These are phyloP conservation scores for Eurystomus glaucurus DNA, from an alignment of 2,797 vertebrate species.

Conservation along the genomic window DNA sequence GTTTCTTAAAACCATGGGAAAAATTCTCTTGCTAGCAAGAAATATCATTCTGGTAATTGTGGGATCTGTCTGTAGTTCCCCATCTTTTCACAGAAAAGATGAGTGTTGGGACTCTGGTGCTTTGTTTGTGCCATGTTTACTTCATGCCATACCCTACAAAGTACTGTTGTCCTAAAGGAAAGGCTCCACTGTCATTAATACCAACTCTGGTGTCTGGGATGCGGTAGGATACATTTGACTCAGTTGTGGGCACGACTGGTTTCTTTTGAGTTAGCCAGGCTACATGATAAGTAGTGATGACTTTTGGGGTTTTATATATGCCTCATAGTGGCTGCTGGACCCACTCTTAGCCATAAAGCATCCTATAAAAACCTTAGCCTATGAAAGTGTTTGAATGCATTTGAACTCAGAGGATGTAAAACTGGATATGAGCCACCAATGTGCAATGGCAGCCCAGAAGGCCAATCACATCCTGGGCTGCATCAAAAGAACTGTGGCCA, in stretches of 20 bases:
- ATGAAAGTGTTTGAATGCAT: not conserved
- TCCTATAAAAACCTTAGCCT: not conserved
- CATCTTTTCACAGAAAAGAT: not conserved
- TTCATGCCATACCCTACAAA: not conserved
- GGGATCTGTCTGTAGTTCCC: not conserved
- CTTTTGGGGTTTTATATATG: not conserved
- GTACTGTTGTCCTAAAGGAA: rapidly evolving
- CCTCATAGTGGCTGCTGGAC: not conserved
- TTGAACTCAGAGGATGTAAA: not conserved
- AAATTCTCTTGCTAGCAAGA: not conserved
- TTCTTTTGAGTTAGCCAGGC: not conserved
- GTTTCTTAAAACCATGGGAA: not conserved
- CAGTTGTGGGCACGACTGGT: not conserved
- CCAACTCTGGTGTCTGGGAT: not conserved
- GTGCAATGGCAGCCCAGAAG: no score
- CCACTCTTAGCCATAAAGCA: not conserved
- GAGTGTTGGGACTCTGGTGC: not conserved
- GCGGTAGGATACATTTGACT: not conserved
- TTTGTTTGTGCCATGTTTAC: not conserved
- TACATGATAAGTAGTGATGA: rapidly evolving
- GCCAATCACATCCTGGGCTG: no score
- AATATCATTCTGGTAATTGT: not conserved
- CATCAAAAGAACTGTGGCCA: no score
- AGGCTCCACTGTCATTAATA: not conserved
- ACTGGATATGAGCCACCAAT: no score